A percentile compares a stretch with the other conserved stretches of the same genome.
Evolutionary conservation across 1,140 invertebrate genomes (phyloP).

Genomic region (Drosophila leontia): DNA sequence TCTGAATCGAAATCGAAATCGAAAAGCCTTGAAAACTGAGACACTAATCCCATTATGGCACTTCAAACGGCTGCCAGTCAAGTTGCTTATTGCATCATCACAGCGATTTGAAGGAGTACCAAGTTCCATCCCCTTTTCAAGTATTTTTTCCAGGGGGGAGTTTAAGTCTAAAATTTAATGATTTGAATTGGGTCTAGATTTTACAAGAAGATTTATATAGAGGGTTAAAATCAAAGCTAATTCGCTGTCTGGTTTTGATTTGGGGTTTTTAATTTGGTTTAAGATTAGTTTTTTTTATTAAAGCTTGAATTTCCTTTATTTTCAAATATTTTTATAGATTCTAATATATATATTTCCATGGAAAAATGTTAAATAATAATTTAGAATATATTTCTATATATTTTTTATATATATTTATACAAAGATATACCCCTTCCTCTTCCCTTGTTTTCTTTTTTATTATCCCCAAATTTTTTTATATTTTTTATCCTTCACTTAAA

Average conservation of each 20-base stretch:
- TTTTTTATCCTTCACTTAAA: not conserved
- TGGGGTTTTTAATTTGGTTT: not conserved
- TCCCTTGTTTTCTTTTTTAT: not conserved
- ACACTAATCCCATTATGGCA: constrained; percentile 73
- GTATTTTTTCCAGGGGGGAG: not conserved
- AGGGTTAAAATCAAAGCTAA: not conserved
- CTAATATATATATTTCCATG: too few species aligned
- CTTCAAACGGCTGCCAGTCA: constrained; percentile 65
- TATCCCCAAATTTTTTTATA: too few species aligned
- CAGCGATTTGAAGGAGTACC: constrained; percentile 7
- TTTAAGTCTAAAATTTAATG: constrained; percentile 9
- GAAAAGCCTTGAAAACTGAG: constrained; percentile 20
- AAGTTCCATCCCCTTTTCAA: not conserved
- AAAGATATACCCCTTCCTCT: too few species aligned
- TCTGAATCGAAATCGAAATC: constrained; percentile 8
- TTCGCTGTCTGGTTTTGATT: not conserved
- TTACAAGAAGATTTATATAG: not conserved
- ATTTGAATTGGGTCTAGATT: constrained; percentile 4
- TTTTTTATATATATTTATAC: too few species aligned
- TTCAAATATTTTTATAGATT: too few species aligned
- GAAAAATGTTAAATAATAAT: too few species aligned
- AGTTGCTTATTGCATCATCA: constrained; percentile 39
- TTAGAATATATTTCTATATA: too few species aligned
- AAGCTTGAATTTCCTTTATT: too few species aligned
- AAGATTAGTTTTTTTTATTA: not conserved